These are phyloP conservation scores for Choloepus didactylus DNA, from an alignment of 2,797 vertebrate genomes.

Conservation along the genomic window DNA sequence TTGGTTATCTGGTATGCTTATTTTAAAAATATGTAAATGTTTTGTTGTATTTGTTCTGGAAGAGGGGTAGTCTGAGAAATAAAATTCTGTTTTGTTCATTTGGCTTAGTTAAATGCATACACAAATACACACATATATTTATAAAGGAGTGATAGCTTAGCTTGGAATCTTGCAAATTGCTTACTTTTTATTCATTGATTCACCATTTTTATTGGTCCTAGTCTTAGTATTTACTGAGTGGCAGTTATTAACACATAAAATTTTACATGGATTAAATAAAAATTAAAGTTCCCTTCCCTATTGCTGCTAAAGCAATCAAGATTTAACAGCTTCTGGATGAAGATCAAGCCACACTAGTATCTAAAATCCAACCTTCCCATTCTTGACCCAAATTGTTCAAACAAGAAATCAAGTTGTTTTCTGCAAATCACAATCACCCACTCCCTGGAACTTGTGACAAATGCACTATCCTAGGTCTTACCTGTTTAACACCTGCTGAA, in stretches of 20 bases:
- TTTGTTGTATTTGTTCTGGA: not conserved
- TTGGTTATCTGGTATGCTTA: not conserved
- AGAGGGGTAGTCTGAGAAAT: not conserved
- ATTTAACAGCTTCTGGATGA: constrained; percentile 47
- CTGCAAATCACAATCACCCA: not conserved
- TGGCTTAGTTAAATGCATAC: not conserved
- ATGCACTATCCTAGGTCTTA: not conserved
- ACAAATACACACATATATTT: fast-evolving
- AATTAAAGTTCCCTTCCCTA: not conserved
- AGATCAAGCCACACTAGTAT: constrained; percentile 2
- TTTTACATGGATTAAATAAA: constrained; percentile 42
- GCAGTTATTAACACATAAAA: not conserved
- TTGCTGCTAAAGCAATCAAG: constrained; percentile 1
- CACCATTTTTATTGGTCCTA: constrained; percentile 6
- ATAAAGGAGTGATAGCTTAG: not conserved
- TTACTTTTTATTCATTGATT: constrained; percentile 24
- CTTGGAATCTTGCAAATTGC: not conserved
- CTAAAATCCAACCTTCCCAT: not conserved
- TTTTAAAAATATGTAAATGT: not conserved
- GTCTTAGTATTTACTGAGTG: constrained; percentile 31
- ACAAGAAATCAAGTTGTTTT: not conserved
- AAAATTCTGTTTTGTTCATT: constrained; percentile 1
- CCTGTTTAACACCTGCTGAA: not conserved
- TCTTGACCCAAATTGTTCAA: not conserved
- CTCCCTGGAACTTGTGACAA: not conserved